Conservation (phyloP, 1,140 invertebrate species). For the Drosophila leontia region DNA sequence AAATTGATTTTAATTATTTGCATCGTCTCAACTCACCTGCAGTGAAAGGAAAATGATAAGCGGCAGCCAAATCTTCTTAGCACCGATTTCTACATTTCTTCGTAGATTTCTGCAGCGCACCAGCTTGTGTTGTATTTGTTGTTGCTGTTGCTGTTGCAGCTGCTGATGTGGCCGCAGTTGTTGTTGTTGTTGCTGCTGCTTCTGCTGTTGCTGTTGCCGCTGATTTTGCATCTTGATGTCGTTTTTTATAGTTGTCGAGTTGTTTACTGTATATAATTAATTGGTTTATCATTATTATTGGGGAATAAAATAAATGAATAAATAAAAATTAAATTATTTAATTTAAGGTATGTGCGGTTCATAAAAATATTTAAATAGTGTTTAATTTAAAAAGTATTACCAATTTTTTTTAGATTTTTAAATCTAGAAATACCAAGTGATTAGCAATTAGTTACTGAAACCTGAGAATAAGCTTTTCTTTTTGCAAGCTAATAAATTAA, state of each 20-base stretch:
- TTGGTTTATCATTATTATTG: slow-evolving; percentile 39
- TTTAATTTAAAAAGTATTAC: too few relatives aligned
- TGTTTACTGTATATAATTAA: slow-evolving; percentile 40
- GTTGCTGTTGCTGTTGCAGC: slow-evolving; percentile 33
- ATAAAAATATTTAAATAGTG: too few relatives aligned
- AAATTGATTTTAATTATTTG: slow-evolving; percentile 60
- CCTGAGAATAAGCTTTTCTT: too few relatives aligned
- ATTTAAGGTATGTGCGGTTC: too few relatives aligned
- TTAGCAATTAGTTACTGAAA: too few relatives aligned
- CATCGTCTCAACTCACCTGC: slow-evolving; percentile 68
- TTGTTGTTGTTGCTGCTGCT: slow-evolving; percentile 28
- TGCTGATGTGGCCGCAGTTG: slow-evolving; percentile 33
- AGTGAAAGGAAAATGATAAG: slow-evolving; percentile 84
- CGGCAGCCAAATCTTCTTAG: slow-evolving; percentile 82
- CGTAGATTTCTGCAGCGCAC: slow-evolving; percentile 56
- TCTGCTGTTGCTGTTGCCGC: slow-evolving; percentile 20
- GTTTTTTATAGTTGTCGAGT: slow-evolving; percentile 15
- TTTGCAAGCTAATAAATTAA: too few relatives aligned
- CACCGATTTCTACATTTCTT: slow-evolving; percentile 56
- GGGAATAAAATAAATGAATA: background rate
- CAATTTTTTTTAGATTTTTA: too few relatives aligned
- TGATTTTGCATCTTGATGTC: slow-evolving; percentile 25
- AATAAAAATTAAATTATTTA: too few relatives aligned
- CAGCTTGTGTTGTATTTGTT: slow-evolving; percentile 40
- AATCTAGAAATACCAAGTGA: too few relatives aligned